Base-by-base conservation (phyloP, 2,113 vertebrate genomes). In the Lamprologus callipterus region DNA sequence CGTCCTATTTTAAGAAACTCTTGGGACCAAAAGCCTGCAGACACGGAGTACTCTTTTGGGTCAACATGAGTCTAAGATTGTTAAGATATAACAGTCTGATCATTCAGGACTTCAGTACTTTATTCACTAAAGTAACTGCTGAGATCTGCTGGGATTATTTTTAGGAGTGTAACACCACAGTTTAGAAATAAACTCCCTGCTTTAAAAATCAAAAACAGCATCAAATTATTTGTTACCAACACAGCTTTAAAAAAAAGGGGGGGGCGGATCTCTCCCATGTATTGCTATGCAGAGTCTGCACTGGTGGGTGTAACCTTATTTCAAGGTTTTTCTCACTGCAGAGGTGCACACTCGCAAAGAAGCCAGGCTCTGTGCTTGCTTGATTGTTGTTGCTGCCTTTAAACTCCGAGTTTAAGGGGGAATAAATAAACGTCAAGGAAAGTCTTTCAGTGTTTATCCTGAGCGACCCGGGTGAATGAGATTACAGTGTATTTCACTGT, bases 361-460 rank as follows among this genome's bases (percentile, higher is more conserved):
- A 81, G 40, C 81, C 54, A 57, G 45, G 17, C 75, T 92, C 40
- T 40, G 80, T 82, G 85, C 85, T 51, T 28, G 40, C 83, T 42
- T 75, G 75, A 87, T 73, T 80, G 87, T 84, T 88, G 81, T 33
- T 35, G 80, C 82, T 89, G 21, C 78, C 58, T 82, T 58, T 65
- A 40, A 88, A 86, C 42, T 91, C 81, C 26, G 45, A 85, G 60
- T 89, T 90, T 87, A 78, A 45, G 11, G 75, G 23, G 31, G 54
- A 58, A 88, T 84, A 83, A 89, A 94, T 86, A 65, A 82, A 87
- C 21, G 16, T 91, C 54, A 70, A 84, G 70, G 57, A 45, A 80
- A 6, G 14, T 82, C 84, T 31, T 78, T 28, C 84, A 11, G 45
- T 89, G 80, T 92, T 91, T 88, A 91, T 93, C 86, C 92, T 70